Conservation (phyloP, 2,888 invertebrate genomes). For the Cephus spinipes region DNA sequence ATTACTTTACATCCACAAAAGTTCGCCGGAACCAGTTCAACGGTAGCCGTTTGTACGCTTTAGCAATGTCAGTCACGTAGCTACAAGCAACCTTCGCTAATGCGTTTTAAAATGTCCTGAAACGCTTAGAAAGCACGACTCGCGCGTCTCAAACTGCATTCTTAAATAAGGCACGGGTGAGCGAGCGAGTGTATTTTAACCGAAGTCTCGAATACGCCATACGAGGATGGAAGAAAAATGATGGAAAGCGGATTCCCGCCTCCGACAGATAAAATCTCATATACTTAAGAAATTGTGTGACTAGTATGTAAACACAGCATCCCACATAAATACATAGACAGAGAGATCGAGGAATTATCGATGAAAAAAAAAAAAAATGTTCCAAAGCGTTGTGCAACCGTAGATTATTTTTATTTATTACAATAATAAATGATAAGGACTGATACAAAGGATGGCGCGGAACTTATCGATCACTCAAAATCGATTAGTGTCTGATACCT, state of each 20-base stretch:
- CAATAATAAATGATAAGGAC: neutral
- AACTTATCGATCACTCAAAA: neutral
- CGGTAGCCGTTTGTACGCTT: neutral
- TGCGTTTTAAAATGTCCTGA: neutral
- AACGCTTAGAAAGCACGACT: neutral
- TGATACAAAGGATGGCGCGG: neutral
- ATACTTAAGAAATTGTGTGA: neutral
- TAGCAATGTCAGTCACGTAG: neutral
- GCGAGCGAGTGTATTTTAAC: neutral
- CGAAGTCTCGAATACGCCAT: neutral
- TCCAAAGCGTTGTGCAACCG: neutral
- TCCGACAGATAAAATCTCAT: neutral
- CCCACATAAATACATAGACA: neutral
- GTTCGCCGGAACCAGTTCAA: neutral
- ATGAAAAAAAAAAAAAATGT: neutral
- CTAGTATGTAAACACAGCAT: neutral
- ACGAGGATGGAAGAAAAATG: neutral
- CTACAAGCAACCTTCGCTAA: neutral
- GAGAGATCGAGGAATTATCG: neutral
- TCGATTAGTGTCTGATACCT: neutral
- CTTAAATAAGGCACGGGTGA: neutral
- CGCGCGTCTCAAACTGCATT: neutral
- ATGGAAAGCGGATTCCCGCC: neutral
- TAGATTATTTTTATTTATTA: neutral
- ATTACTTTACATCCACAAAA: neutral